Conservation (phyloP, 2,797 vertebrate species). For the Catostomus latipinnis region DNA sequence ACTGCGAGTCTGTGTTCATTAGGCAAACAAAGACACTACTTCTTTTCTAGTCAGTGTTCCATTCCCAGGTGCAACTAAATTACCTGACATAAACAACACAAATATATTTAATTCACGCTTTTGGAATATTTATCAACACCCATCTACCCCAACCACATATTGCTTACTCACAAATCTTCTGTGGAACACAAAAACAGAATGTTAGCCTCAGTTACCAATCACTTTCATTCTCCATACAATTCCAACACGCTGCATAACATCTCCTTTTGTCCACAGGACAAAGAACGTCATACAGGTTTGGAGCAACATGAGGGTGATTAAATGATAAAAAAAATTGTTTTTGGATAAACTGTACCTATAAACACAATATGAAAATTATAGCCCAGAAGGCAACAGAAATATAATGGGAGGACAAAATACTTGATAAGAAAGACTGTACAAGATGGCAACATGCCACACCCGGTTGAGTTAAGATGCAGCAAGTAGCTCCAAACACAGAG, state of each 20-base stretch:
- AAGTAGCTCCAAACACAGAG: constrained; percentile 21
- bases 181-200: too few species aligned
- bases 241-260: too few species aligned
- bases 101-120: constrained; percentile 48
- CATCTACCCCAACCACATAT: not conserved
- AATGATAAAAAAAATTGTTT: too few species aligned
- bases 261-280: too few species aligned
- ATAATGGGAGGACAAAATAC: constrained; percentile 15
- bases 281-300: too few species aligned
- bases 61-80: constrained; percentile 29
- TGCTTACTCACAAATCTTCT: not conserved
- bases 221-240: too few species aligned
- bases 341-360: too few species aligned
- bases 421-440: not conserved
- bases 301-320: too few species aligned
- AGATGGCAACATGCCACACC: constrained; percentile 28
- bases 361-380: constrained; percentile 1
- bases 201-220: too few species aligned
- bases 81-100: constrained; percentile 36
- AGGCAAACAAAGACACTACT: constrained; percentile 40
- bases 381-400: not conserved
- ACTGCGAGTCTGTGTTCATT: constrained; percentile 47
- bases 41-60: constrained; percentile 1
- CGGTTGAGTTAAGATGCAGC: constrained; percentile 5
- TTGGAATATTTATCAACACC: constrained; percentile 2